Evolutionary conservation across 1,140 invertebrate genomes (phyloP).

Genomic region (Hermetia illucens): DNA sequence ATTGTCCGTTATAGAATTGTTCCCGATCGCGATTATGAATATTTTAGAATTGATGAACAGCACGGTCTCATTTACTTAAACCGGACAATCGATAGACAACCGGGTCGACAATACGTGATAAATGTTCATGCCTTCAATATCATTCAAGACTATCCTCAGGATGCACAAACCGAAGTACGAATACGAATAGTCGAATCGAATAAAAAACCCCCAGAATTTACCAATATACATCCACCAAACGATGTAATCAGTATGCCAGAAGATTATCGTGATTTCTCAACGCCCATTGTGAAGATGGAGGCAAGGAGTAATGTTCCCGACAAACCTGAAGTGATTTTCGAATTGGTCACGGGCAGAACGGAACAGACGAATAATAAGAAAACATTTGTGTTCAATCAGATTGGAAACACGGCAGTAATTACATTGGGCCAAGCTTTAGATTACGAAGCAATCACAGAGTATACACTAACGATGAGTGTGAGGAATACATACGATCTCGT

Average conservation of each 20-base stretch:
- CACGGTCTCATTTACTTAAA: conserved; percentile 67
- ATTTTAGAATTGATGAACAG: conserved; percentile 60
- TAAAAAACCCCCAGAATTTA: conserved; percentile 69
- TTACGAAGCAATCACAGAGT: conserved; percentile 69
- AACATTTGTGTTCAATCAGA: conserved; percentile 56
- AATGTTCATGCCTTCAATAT: conserved; percentile 62
- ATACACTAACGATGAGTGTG: conserved; percentile 66
- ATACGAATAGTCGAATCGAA: conserved; percentile 76
- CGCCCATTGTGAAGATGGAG: conserved; percentile 48
- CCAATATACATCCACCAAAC: conserved; percentile 36
- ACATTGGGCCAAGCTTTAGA: conserved; percentile 58
- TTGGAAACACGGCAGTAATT: conserved; percentile 53
- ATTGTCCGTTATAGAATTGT: conserved; percentile 51
- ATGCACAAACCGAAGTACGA: conserved; percentile 54
- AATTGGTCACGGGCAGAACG: conserved; percentile 63
- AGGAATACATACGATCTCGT: conserved; percentile 67
- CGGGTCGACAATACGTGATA: conserved; percentile 54
- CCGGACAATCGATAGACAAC: conserved; percentile 41
- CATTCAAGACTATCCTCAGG: conserved; percentile 41
- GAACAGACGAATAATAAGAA: conserved; percentile 69
- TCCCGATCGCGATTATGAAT: conserved; percentile 43
- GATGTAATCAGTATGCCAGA: conserved; percentile 53
- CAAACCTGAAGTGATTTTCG: conserved; percentile 54
- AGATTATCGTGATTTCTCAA: conserved; percentile 52
- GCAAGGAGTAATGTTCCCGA: conserved; percentile 62